Base-by-base conservation (phyloP, 2,888 invertebrate species). In the Drosophila borborema region DNA sequence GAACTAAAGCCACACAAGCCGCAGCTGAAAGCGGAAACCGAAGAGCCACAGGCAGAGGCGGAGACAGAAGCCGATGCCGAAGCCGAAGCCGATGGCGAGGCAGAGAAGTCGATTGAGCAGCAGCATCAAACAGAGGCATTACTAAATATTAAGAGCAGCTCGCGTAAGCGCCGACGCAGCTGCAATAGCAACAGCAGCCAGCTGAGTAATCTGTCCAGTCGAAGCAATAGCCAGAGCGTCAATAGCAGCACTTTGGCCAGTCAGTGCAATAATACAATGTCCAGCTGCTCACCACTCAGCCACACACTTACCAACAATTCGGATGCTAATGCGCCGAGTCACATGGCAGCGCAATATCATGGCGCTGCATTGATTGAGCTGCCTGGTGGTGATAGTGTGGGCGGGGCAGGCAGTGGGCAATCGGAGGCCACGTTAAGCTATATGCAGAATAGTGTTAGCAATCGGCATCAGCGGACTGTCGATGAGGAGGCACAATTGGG, bases 341-440 rank as follows among this genome's bases (percentile, higher is more conserved):
- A 12, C 16, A n/a, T 61, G 23, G 51, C 68, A 40, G 60, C 54
- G 31, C 69, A 77, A n/a, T 72, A 73, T 14, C 75, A 85, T 14
- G 82, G 65, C n/a, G 64, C 68, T 12, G 68, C 86, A 0, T 55
- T 88, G 45, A 67, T 86, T 7, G 83, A 76, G 34, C 63, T 89
- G 2, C 20, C 64, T 68, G 5, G 38, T 69, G 20, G 9, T 34
- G 40, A n/a, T 2, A 74, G 53, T 38, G 59, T 49, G 31, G 60
- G 43, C 8, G 64, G 20, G 14, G 48, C 53, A 2, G 43, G 9
- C 34, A 62, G 45, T 53, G 82, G 75, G 12, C 69, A 61, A 1
- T 74, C 81, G 5, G 51, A 58, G 18, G 70, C 64, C 14, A 53
- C 72, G 5, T 49, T 88, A 1, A 48, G 64, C 14, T 71, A 69